A percentile compares a stretch with the other conserved stretches of the same genome.
phyloP scores from a whole-genome alignment of 2,797 vertebrate genomes.

The Novumbra hubbsi region DNA sequence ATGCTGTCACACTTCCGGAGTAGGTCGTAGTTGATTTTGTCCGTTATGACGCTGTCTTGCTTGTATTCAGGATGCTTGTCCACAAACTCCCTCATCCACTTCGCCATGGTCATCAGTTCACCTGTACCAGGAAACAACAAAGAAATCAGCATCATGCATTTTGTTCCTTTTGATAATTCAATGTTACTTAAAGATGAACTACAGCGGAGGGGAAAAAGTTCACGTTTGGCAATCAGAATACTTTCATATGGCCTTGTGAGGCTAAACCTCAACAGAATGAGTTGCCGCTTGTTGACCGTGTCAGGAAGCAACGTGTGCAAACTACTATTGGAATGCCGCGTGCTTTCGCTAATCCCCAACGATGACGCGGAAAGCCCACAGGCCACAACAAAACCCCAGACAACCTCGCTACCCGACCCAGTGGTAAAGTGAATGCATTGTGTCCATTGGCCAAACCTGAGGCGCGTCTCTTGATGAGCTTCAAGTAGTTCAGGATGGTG shows the following conservation, averaged over 20 bases:
- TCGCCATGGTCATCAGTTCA: constrained; percentile 94
- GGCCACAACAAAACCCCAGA: background rate
- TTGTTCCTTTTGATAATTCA: background rate
- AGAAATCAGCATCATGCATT: background rate
- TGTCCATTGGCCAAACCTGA: constrained; percentile 71
- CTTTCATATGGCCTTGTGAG: background rate
- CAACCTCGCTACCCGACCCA: background rate
- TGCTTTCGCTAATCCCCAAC: background rate
- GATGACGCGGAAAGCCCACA: background rate
- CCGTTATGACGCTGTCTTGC: constrained; percentile 91
- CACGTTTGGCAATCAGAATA: background rate
- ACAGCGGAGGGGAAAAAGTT: background rate
- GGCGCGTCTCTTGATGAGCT: constrained; percentile 96
- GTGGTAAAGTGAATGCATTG: background rate
- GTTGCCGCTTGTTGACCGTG: background rate
- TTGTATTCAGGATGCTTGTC: constrained; percentile 90
- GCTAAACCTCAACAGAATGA: background rate
- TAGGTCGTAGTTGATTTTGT: constrained; percentile 95
- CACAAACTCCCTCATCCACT: constrained; percentile 96
- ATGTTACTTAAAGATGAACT: background rate
- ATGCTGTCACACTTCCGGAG: constrained; percentile 87
- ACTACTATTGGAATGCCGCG: background rate
- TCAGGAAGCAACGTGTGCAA: background rate
- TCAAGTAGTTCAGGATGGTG: constrained; percentile 96
- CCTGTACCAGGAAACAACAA: constrained; percentile 71